Conservation (phyloP, 2,797 vertebrate genomes). For the Heterohyrax brucei region DNA sequence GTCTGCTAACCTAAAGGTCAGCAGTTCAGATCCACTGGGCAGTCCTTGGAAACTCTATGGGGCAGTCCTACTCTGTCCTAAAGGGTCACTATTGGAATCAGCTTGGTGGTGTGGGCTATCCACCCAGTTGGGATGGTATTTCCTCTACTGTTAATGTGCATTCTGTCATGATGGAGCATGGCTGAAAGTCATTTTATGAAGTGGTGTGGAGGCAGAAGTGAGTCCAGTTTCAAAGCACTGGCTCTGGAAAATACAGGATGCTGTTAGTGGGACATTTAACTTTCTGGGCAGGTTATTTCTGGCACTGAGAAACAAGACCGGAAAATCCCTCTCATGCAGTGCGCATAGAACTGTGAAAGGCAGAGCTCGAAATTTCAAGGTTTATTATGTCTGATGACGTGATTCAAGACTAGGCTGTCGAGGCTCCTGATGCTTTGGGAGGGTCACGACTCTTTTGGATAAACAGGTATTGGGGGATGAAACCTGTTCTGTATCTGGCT, state of each 20-base stretch:
- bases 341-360: neutral
- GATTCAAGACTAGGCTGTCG: neutral
- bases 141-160: too few species aligned
- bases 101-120: neutral
- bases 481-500: neutral
- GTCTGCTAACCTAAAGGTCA: too few species aligned
- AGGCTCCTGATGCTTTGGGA: fast-evolving
- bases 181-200: neutral
- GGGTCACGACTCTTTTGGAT: neutral
- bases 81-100: too few species aligned
- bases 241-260: neutral
- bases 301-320: neutral
- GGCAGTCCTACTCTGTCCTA: too few species aligned
- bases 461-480: neutral
- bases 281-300: neutral
- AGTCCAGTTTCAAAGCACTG: neutral
- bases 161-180: neutral
- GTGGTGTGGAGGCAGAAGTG: neutral
- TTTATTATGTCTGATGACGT: too few species aligned
- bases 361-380: neutral
- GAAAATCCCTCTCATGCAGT: neutral
- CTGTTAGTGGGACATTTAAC: neutral
- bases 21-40: too few species aligned
- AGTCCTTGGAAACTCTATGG: too few species aligned
- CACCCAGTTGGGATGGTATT: neutral